These are phyloP conservation scores for Ammospiza maritima DNA, from an alignment of 2,797 vertebrate species.

Conservation along the genomic window DNA sequence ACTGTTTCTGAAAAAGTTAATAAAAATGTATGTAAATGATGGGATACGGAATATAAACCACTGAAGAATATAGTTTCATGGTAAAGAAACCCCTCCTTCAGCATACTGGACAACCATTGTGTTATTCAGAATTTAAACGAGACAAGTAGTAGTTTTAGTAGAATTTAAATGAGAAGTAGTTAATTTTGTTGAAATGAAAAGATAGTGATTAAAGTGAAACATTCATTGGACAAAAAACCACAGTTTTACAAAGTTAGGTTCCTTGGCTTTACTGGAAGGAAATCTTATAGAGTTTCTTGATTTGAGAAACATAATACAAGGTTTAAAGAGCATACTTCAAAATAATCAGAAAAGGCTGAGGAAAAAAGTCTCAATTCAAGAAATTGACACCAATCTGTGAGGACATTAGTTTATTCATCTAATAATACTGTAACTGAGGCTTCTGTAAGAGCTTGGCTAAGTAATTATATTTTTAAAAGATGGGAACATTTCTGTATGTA, in stretches of 20 bases:
- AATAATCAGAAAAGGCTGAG: not conserved
- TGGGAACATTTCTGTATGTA: not conserved
- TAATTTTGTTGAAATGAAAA: not conserved
- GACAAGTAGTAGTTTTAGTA: not conserved
- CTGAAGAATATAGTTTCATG: not conserved
- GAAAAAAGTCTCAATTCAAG: not conserved
- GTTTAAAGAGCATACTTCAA: not conserved
- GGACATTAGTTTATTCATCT: not conserved
- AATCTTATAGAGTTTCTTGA: not conserved
- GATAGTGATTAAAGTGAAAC: not conserved
- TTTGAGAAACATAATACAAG: not conserved
- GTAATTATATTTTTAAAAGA: not conserved
- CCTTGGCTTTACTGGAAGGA: not conserved
- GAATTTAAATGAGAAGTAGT: not conserved
- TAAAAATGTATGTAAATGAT: not conserved
- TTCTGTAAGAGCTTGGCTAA: not conserved
- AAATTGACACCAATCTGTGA: not conserved
- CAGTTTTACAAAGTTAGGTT: not conserved
- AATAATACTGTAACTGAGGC: not conserved
- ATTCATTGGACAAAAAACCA: not conserved
- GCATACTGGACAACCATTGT: not conserved
- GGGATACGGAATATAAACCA: not conserved
- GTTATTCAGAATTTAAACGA: not conserved
- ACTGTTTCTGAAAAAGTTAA: not conserved
- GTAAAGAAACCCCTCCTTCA: not conserved